These are phyloP conservation scores for Antheraea mylitta DNA, from an alignment of 1,140 invertebrate genomes.

Conservation along the genomic window DNA sequence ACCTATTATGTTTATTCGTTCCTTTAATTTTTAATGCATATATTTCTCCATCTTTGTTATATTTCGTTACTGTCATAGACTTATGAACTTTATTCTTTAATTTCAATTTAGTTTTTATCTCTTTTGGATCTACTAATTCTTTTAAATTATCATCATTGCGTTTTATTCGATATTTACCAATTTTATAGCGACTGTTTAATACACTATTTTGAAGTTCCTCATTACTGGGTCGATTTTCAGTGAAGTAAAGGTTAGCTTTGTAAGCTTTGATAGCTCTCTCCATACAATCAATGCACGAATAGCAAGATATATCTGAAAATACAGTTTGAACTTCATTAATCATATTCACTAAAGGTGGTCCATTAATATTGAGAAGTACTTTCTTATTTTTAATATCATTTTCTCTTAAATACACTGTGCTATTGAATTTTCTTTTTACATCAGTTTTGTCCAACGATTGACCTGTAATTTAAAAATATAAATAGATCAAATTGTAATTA, in stretches of 20 bases:
- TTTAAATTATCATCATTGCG: conserved; percentile 10
- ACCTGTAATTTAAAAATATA: not conserved
- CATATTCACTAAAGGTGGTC: conserved; percentile 23
- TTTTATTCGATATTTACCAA: conserved; percentile 15
- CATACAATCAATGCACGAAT: conserved; percentile 46
- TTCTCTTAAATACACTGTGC: conserved; percentile 21
- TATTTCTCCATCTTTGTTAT: conserved; percentile 40
- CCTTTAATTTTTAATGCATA: conserved; percentile 60
- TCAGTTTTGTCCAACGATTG: not conserved
- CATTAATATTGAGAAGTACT: conserved; percentile 31
- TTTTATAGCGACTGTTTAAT: conserved; percentile 2
- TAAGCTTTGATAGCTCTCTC: conserved; percentile 46
- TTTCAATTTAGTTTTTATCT: conserved; percentile 33
- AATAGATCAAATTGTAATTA: not conserved
- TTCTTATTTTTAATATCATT: conserved; percentile 31
- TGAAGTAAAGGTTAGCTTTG: conserved; percentile 28
- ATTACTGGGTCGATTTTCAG: conserved; percentile 20
- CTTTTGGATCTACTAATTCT: conserved; percentile 17
- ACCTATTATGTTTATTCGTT: conserved; percentile 22
- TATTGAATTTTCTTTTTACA: conserved; percentile 20
- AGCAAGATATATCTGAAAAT: conserved; percentile 41
- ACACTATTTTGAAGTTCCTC: conserved; percentile 36
- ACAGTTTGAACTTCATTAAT: conserved; percentile 38
- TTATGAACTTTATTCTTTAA: conserved; percentile 24
- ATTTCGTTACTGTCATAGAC: not conserved